Evolutionary conservation across 2,888 invertebrate species (phyloP).

Genomic region (Lasioglossum figueresi): DNA sequence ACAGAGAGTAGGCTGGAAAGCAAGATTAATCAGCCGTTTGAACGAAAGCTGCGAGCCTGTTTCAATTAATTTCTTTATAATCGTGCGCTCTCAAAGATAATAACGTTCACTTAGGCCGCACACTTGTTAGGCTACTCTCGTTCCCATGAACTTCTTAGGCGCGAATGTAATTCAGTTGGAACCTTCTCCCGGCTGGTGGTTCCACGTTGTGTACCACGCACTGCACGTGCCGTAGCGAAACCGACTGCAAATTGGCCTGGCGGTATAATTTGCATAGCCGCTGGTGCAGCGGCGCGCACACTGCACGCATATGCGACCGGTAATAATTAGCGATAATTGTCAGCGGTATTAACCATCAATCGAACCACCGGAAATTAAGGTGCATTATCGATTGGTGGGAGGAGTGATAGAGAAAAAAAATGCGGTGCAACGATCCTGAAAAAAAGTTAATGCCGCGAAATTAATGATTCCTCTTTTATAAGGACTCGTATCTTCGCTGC

Average conservation of each 20-base stretch:
- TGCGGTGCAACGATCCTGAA: neutral
- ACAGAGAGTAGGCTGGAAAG: neutral
- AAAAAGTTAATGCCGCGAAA: conserved; percentile 4
- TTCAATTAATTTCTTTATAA: neutral
- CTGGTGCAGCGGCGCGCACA: conserved; percentile 44
- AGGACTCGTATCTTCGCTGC: neutral
- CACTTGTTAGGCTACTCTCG: conserved; percentile 7
- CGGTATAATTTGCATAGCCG: conserved; percentile 64
- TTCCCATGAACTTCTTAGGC: conserved; percentile 41
- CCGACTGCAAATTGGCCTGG: conserved; percentile 61
- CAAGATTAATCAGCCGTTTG: neutral
- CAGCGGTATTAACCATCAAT: conserved; percentile 45
- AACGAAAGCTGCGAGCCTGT: neutral
- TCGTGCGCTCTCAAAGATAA: neutral
- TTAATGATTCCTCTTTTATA: neutral
- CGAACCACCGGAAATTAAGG: conserved; percentile 45
- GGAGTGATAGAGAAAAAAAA: neutral
- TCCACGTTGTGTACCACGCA: conserved; percentile 34
- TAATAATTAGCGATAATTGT: conserved; percentile 64
- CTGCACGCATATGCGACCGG: conserved; percentile 20
- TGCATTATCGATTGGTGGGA: neutral
- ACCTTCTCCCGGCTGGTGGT: conserved; percentile 15
- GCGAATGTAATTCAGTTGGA: conserved; percentile 40
- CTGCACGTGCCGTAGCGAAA: conserved; percentile 52
- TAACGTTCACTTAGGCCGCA: conserved; percentile 22